Percentiles rank a stretch among this genome's conserved stretches.
Conservation (phyloP, 2,888 invertebrate species). For the Phlogophora meticulosa region DNA sequence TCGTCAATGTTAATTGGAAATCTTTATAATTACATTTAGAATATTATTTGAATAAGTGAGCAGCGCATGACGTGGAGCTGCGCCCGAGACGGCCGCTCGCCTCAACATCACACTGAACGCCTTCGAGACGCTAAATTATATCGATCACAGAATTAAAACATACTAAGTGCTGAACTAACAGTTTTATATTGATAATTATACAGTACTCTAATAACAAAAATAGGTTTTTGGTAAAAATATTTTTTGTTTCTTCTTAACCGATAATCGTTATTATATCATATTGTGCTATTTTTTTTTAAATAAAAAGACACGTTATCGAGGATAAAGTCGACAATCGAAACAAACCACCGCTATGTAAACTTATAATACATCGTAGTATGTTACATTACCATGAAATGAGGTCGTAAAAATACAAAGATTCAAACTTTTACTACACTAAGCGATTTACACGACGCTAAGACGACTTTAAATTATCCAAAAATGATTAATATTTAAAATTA, state of each 20-base stretch:
- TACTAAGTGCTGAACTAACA: slow-evolving; percentile 80
- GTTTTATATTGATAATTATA: slow-evolving; percentile 78
- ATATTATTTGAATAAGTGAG: slow-evolving; percentile 62
- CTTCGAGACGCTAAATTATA: slow-evolving; percentile 82
- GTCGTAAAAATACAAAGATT: slow-evolving; percentile 72
- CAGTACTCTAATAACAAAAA: slow-evolving; percentile 87
- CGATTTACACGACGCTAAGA: slow-evolving; percentile 80
- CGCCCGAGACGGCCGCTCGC: slow-evolving; percentile 7
- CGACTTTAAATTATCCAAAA: slow-evolving; percentile 71
- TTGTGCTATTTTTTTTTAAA: slow-evolving; percentile 76
- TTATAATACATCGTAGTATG: slow-evolving; percentile 71
- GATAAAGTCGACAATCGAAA: slow-evolving; percentile 66
- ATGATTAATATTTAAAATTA: slow-evolving; percentile 64
- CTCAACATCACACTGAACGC: slow-evolving; percentile 57
- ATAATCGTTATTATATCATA: slow-evolving; percentile 74
- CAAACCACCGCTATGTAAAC: slow-evolving; percentile 69
- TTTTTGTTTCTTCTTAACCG: slow-evolving; percentile 81
- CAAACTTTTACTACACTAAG: slow-evolving; percentile 74
- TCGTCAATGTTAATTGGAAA: slow-evolving; percentile 74
- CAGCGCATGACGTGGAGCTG: slow-evolving; percentile 59
- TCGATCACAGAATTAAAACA: slow-evolving; percentile 86
- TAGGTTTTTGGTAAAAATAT: slow-evolving; percentile 87
- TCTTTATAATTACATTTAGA: slow-evolving; percentile 66
- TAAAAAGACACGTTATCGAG: slow-evolving; percentile 63
- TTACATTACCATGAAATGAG: slow-evolving; percentile 76